Conservation (phyloP, 1,140 invertebrate species). For the Halesus radiatus region DNA sequence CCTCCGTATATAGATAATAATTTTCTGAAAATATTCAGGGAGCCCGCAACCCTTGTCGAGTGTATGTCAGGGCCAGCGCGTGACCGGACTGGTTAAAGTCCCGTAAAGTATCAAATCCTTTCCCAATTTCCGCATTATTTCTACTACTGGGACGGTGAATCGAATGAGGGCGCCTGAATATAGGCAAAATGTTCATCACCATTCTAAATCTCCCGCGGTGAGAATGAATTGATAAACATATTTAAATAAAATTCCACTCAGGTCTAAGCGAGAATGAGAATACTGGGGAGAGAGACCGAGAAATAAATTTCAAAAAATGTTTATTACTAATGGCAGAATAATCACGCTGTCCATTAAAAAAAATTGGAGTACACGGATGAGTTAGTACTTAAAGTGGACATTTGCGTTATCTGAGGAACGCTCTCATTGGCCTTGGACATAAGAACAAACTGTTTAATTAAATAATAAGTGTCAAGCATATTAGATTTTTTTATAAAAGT, state of each 20-base stretch:
- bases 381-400: too few relatives aligned
- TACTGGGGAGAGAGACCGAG: neutral
- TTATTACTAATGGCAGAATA: neutral
- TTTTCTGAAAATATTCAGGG: slow-evolving; percentile 37
- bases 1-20: slow-evolving; percentile 33
- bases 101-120: slow-evolving; percentile 15
- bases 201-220: neutral
- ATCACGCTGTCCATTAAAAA: neutral
- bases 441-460: too few relatives aligned
- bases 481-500: too few relatives aligned
- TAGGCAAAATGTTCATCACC: neutral
- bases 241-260: neutral
- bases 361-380: too few relatives aligned
- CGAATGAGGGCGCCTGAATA: neutral
- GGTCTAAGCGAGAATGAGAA: neutral
- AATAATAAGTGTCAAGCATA: too few relatives aligned
- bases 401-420: too few relatives aligned
- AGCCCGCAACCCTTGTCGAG: slow-evolving; percentile 25
- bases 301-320: slow-evolving; percentile 21
- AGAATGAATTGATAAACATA: slow-evolving; percentile 1
- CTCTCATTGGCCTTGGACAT: neutral
- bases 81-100: slow-evolving; percentile 18
- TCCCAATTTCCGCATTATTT: neutral
- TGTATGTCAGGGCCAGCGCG: slow-evolving; percentile 11
- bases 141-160: neutral